Conservation (phyloP, 2,113 vertebrate species). For the Lasiurus borealis region DNA sequence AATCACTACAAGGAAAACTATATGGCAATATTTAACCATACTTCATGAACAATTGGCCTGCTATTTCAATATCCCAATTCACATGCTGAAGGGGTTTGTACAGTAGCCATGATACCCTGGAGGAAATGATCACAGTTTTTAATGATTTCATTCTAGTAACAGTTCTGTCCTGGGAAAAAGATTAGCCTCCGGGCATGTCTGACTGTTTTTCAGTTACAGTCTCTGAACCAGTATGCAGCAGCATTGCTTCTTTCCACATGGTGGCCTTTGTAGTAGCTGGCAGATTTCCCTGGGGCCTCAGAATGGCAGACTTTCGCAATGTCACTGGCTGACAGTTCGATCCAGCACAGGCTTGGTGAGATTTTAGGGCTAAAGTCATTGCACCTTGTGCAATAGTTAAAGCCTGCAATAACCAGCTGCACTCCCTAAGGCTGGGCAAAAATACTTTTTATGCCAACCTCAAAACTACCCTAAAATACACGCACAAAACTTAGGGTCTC, state of each 20-base stretch:
- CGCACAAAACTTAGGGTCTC: background rate
- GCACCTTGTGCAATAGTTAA: conserved; percentile 39
- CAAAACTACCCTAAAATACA: background rate
- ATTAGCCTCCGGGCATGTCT: background rate
- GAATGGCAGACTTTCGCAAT: conserved; percentile 61
- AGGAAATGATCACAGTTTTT: background rate
- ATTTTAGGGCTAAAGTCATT: conserved; percentile 59
- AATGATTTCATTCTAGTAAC: background rate
- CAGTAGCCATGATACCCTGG: background rate
- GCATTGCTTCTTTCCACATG: background rate
- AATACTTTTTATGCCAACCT: background rate
- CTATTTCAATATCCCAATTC: background rate
- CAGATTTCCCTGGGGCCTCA: conserved; percentile 43
- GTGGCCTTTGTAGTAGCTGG: conserved; percentile 40
- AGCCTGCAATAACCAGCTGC: background rate
- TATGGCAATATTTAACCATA: background rate
- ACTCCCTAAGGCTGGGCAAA: background rate
- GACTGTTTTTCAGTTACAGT: background rate
- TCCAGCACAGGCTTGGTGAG: background rate
- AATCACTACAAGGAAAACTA: background rate
- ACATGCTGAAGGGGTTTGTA: background rate
- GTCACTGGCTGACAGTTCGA: conserved; percentile 22
- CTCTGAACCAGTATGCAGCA: background rate
- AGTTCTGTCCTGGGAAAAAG: background rate
- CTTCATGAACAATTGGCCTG: background rate